A percentile compares a stretch with the other conserved stretches of the same genome.
phyloP scores from a whole-genome alignment of 2,113 vertebrate species.

The Archilochus colubris region DNA sequence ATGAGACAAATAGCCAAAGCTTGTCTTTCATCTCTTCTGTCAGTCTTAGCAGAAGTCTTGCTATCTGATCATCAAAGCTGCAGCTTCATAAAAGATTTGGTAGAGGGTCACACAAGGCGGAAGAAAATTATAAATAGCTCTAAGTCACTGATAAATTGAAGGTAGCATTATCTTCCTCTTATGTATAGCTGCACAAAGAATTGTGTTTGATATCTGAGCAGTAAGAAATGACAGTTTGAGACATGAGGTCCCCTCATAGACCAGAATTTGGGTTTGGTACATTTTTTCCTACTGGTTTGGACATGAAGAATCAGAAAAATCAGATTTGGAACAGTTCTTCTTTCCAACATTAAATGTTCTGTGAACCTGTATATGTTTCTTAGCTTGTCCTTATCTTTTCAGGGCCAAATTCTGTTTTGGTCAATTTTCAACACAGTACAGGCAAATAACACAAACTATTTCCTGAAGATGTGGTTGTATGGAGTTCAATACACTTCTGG shows the following conservation, averaged over 20 bases:
- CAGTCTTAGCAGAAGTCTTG: neutral
- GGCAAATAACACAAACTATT: neutral
- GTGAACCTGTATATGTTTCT: neutral
- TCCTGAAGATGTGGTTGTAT: neutral
- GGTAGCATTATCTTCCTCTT: neutral
- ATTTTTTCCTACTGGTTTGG: neutral
- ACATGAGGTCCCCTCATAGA: neutral
- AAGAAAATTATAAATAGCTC: constrained; percentile 25
- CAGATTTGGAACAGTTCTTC: neutral
- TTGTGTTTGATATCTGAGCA: neutral
- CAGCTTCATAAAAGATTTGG: neutral
- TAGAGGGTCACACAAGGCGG: neutral
- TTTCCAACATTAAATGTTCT: neutral
- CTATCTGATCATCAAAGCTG: constrained; percentile 35
- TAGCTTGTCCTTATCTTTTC: neutral
- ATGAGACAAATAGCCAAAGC: neutral
- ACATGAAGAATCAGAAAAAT: neutral
- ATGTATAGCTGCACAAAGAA: neutral
- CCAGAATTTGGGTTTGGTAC: neutral
- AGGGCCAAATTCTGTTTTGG: neutral
- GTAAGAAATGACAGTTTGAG: neutral
- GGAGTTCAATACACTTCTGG: neutral
- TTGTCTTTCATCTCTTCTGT: constrained; percentile 35
- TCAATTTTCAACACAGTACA: neutral
- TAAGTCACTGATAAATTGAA: neutral